Evolutionary conservation across 2,888 invertebrate genomes (phyloP).

Genomic region (Saturnia japonica): DNA sequence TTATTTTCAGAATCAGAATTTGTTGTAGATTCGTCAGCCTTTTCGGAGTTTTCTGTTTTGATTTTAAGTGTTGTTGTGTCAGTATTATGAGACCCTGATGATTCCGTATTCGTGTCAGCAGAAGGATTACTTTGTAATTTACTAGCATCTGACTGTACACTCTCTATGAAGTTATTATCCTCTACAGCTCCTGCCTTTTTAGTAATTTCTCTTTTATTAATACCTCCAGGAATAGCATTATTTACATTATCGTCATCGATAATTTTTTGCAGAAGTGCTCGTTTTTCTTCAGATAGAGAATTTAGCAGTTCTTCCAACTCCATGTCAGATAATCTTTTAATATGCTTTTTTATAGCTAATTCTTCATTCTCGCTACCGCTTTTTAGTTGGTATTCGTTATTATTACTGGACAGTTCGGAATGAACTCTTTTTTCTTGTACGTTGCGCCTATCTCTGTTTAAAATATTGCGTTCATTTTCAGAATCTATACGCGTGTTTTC

Average conservation of each 20-base stretch:
- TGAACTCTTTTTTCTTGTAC: conserved; percentile 34
- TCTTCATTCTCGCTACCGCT: conserved; percentile 60
- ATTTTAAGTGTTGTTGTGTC: conserved; percentile 38
- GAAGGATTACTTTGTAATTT: conserved; percentile 55
- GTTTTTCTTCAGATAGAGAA: conserved; percentile 68
- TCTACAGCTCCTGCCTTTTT: conserved; percentile 71
- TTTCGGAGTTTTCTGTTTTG: conserved; percentile 48
- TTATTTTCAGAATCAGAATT: conserved; percentile 42
- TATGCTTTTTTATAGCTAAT: conserved; percentile 64
- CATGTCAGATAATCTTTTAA: conserved; percentile 62
- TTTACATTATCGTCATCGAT: conserved; percentile 49
- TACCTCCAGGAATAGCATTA: conserved; percentile 35
- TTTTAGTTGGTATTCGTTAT: conserved; percentile 36
- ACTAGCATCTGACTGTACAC: conserved; percentile 56
- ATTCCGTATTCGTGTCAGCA: conserved; percentile 45
- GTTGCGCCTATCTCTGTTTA: conserved; percentile 58
- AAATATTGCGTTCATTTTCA: conserved; percentile 38
- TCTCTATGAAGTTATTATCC: conserved; percentile 62
- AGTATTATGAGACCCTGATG: conserved; percentile 36
- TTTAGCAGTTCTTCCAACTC: conserved; percentile 67
- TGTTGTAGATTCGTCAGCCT: conserved; percentile 39
- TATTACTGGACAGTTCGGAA: conserved; percentile 28
- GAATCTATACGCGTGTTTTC: conserved; percentile 45
- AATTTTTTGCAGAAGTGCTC: conserved; percentile 63
- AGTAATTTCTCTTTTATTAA: conserved; percentile 73